A percentile compares a stretch with the other conserved stretches of the same genome.
Conservation (phyloP, 2,888 invertebrate genomes). For the Octonoba sinensis region DNA sequence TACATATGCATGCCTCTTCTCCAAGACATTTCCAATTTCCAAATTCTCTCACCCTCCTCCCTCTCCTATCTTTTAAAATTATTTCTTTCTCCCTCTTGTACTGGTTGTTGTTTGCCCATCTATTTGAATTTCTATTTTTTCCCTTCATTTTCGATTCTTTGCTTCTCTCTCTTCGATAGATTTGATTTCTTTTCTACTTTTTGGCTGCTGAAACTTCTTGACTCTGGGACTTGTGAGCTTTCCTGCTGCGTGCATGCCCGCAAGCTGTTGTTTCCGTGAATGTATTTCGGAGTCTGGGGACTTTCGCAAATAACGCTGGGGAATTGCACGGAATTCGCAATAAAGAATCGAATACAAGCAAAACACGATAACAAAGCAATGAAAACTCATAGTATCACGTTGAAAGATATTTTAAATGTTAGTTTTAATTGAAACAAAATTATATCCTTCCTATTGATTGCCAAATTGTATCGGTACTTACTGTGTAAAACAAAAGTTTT, state of each 20-base stretch:
- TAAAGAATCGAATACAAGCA: too few relatives aligned
- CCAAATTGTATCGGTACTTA: too few relatives aligned
- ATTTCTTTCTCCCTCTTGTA: slow-evolving; percentile 44
- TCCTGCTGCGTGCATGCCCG: slow-evolving; percentile 30
- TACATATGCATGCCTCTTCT: slow-evolving; percentile 52
- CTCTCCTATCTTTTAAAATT: slow-evolving; percentile 43
- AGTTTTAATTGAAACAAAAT: background rate
- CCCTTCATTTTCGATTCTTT: slow-evolving; percentile 26
- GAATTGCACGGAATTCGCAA: too few relatives aligned
- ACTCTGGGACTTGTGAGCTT: slow-evolving; percentile 7
- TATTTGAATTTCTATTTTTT: slow-evolving; percentile 33
- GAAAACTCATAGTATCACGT: background rate
- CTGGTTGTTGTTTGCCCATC: slow-evolving; percentile 59
- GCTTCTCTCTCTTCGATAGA: background rate
- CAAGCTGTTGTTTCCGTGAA: slow-evolving; percentile 59
- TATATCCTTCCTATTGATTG: too few relatives aligned
- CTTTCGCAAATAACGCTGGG: too few relatives aligned
- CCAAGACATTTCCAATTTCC: slow-evolving; percentile 58
- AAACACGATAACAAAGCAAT: background rate
- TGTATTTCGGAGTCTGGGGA: slow-evolving; percentile 22
- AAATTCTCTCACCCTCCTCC: slow-evolving; percentile 21
- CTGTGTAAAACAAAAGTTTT: too few relatives aligned
- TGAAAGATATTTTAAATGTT: background rate
- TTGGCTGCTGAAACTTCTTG: background rate
- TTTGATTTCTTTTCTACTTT: slow-evolving; percentile 3